These are phyloP conservation scores for Sorex araneus DNA, from an alignment of 2,113 vertebrate genomes.

Conservation along the genomic window DNA sequence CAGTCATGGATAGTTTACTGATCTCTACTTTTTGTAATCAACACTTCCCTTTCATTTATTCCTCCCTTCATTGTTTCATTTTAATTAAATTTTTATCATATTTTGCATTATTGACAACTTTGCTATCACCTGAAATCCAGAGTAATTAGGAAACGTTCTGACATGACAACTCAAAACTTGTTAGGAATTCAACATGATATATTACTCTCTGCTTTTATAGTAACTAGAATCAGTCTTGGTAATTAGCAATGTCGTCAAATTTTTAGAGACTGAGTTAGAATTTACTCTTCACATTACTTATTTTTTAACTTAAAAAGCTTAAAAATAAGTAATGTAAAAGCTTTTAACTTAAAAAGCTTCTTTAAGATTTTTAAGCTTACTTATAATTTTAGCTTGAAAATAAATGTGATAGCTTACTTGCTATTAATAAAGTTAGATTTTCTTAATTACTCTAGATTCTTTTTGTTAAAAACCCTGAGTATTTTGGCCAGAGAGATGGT, in stretches of 20 bases:
- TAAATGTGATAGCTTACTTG: conserved; percentile 1
- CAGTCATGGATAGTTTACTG: background rate
- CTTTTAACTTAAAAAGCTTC: too few relatives aligned
- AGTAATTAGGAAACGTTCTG: background rate
- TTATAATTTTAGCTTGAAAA: background rate
- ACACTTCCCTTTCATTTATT: background rate
- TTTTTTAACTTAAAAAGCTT: too few relatives aligned
- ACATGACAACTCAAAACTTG: background rate
- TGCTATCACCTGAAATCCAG: background rate
- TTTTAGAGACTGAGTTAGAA: background rate
- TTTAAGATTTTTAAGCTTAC: too few relatives aligned
- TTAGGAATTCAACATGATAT: conserved; percentile 41
- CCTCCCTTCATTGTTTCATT: background rate
- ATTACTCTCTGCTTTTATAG: background rate
- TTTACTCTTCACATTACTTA: background rate
- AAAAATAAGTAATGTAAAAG: too few relatives aligned
- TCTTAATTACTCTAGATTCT: background rate
- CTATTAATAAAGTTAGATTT: background rate
- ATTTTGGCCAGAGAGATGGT: too few relatives aligned
- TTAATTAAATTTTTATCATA: background rate
- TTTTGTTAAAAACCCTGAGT: background rate
- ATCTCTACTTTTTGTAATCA: background rate
- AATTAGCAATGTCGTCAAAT: background rate
- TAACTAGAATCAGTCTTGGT: background rate
- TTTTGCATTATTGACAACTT: background rate